Evolutionary conservation across 2,888 invertebrate genomes (phyloP).

Genomic region (Acrobasis consociella): DNA sequence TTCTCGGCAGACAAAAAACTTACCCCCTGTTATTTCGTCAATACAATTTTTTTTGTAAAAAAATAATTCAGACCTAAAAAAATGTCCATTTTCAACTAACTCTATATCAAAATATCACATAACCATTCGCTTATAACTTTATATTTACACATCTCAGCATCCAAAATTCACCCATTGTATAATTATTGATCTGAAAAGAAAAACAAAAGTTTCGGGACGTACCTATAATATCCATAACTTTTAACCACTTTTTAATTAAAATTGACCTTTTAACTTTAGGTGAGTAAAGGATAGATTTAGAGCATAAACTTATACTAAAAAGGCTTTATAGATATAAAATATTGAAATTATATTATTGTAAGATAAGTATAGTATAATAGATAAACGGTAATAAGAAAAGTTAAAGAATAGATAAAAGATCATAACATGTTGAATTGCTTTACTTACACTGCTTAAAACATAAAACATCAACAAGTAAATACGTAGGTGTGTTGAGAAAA

Average conservation of each 20-base stretch:
- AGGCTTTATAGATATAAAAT: no score
- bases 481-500: background rate
- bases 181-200: background rate
- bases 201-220: background rate
- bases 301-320: no score
- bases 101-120: conserved; percentile 57
- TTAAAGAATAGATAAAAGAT: no score
- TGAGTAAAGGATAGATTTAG: background rate
- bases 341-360: no score
- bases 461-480: no score
- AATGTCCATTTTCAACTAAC: conserved; percentile 31
- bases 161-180: background rate
- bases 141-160: background rate
- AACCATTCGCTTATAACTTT: conserved; percentile 18
- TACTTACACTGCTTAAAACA: no score
- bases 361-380: no score
- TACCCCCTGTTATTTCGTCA: conserved; percentile 6
- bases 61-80: conserved; percentile 30
- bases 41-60: conserved; percentile 17
- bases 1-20: background rate
- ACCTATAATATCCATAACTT: background rate
- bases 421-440: no score
- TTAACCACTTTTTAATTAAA: background rate
- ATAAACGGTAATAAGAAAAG: no score
- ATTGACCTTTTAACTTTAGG: background rate